phyloP scores from a whole-genome alignment of 2,113 vertebrate genomes.

The Vulpes ferrilata region DNA sequence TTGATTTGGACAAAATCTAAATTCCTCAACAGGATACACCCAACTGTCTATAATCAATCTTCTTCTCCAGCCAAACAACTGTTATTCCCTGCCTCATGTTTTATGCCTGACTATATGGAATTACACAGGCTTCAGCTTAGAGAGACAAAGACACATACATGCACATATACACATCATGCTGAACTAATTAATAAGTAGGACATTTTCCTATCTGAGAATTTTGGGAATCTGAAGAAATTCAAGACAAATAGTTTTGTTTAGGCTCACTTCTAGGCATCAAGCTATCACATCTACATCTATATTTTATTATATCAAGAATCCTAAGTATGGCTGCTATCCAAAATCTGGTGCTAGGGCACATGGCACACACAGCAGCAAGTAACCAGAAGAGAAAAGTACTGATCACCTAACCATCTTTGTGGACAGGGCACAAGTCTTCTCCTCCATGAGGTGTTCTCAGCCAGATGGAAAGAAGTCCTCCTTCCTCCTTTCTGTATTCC shows the following conservation, averaged over 20 bases:
- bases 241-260: not conserved
- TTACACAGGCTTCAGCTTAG: not conserved
- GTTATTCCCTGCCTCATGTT: not conserved
- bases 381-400: not conserved
- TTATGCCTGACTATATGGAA: not conserved
- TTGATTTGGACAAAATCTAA: not conserved
- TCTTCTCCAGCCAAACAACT: not conserved
- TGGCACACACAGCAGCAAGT: not conserved
- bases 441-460: not conserved
- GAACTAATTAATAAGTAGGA: not conserved
- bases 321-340: not conserved
- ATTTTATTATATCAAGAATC: not conserved
- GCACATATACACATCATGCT: not conserved
- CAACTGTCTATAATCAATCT: not conserved
- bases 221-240: conserved; percentile 37
- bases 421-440: not conserved
- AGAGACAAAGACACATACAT: not conserved
- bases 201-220: not conserved
- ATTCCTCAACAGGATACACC: not conserved
- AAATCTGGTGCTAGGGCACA: not conserved
- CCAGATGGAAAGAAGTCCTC: not conserved
- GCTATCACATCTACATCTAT: not conserved
- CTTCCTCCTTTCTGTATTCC: not conserved
- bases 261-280: not conserved
- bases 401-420: not conserved